Evolutionary conservation across 2,113 vertebrate genomes (phyloP).

Genomic region (Triplophysa rosa): DNA sequence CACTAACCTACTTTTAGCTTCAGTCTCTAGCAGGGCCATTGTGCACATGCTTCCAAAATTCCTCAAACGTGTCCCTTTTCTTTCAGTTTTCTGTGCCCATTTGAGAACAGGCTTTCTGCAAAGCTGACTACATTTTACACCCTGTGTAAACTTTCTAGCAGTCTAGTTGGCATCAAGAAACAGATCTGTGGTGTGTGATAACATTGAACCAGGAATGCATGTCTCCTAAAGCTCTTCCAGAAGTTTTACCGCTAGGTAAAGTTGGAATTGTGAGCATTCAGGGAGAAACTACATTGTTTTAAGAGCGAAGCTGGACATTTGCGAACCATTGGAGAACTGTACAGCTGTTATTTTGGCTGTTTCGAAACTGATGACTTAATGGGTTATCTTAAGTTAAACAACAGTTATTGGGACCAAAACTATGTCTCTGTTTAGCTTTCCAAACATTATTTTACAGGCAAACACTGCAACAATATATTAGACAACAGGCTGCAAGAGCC

Average conservation of each 20-base stretch:
- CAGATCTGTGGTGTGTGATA: conserved; percentile 23
- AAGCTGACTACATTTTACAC: background rate
- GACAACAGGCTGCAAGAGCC: background rate
- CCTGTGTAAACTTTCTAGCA: background rate
- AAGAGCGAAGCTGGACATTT: background rate
- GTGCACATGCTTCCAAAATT: background rate
- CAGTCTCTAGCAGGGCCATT: conserved; percentile 2
- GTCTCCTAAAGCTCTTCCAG: conserved; percentile 15
- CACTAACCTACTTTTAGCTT: conserved; percentile 70
- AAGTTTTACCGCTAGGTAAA: background rate
- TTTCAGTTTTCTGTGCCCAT: background rate
- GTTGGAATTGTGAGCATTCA: background rate
- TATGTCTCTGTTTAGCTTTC: background rate
- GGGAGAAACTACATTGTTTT: background rate
- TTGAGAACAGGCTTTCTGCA: conserved; percentile 16
- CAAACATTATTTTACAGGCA: background rate
- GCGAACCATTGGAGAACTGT: background rate
- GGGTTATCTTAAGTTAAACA: conserved; percentile 31
- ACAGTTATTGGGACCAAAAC: conserved; percentile 8
- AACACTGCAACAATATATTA: background rate
- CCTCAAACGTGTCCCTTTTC: conserved; percentile 9
- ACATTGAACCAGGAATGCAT: conserved; percentile 26
- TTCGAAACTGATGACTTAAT: conserved; percentile 27
- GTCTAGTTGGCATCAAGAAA: background rate
- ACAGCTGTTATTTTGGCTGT: conserved; percentile 17